Percentiles rank a stretch among this genome's conserved stretches.
phyloP scores from a whole-genome alignment of 2,797 vertebrate species.

The Smutsia gigantea region DNA sequence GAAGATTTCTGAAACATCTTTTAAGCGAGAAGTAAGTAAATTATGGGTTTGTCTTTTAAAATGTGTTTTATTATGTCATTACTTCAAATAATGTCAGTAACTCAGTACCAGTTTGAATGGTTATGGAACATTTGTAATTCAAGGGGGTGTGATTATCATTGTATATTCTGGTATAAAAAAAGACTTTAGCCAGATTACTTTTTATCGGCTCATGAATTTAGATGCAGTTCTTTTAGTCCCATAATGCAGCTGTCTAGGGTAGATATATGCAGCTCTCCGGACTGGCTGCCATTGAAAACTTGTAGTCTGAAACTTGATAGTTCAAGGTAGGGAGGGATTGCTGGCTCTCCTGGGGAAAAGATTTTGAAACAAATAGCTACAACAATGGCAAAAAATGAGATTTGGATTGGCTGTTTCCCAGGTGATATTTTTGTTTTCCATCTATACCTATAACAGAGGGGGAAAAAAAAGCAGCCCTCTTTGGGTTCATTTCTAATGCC shows the following conservation, averaged over 20 bases:
- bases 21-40: constrained; percentile 82
- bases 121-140: constrained; percentile 89
- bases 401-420: constrained; percentile 58
- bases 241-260: constrained; percentile 85
- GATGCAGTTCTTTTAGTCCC: constrained; percentile 86
- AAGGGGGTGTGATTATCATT: constrained; percentile 86
- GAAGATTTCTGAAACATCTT: constrained; percentile 82
- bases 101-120: constrained; percentile 84
- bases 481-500: constrained; percentile 63
- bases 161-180: constrained; percentile 86
- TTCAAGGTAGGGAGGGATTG: constrained; percentile 66
- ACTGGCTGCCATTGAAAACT: constrained; percentile 82
- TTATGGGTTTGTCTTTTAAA: constrained; percentile 86
- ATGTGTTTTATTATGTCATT: constrained; percentile 87
- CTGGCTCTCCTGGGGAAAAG: constrained; percentile 70
- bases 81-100: constrained; percentile 87
- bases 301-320: constrained; percentile 79
- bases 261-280: constrained; percentile 85
- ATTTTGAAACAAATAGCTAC: constrained; percentile 61
- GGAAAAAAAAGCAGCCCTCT: not conserved
- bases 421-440: constrained; percentile 22
- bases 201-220: constrained; percentile 90
- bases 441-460: not conserved
- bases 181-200: constrained; percentile 88
- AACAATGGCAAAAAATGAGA: constrained; percentile 56